Evolutionary conservation across 1,140 invertebrate species (phyloP).

Genomic region (Drosophila arawakana): DNA sequence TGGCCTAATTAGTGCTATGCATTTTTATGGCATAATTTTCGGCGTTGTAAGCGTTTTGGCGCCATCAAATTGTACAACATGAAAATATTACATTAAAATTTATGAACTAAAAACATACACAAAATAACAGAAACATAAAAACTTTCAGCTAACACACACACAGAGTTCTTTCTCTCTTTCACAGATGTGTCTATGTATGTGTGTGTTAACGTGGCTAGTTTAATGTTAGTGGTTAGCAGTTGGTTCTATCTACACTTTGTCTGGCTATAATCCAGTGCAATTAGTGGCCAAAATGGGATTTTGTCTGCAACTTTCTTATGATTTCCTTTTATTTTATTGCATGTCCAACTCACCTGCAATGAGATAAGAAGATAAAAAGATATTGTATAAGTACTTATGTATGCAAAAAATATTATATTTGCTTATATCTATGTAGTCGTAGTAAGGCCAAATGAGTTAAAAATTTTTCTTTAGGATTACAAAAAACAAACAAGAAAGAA

Average conservation of each 20-base stretch:
- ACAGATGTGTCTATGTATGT: too few species aligned
- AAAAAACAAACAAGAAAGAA: too few species aligned
- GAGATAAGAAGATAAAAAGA: constrained; percentile 38
- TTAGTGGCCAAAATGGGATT: constrained; percentile 37
- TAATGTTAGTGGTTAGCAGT: constrained; percentile 6
- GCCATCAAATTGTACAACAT: constrained; percentile 73
- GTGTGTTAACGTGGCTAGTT: background rate
- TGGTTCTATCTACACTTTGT: constrained; percentile 13
- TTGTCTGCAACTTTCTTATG: background rate
- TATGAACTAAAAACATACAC: constrained; percentile 51
- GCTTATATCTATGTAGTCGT: background rate
- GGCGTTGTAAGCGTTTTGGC: constrained; percentile 72
- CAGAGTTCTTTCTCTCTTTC: background rate
- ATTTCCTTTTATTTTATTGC: constrained; percentile 17
- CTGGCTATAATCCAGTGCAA: constrained; percentile 39
- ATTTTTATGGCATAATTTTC: constrained; percentile 81
- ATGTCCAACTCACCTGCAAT: constrained; percentile 44
- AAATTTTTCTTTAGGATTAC: too few species aligned
- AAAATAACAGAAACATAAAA: constrained; percentile 26
- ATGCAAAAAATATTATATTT: constrained; percentile 11
- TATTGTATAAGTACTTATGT: constrained; percentile 13
- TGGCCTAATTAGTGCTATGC: constrained; percentile 80
- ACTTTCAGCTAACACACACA: constrained; percentile 10
- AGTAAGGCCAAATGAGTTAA: background rate
- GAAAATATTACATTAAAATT: constrained; percentile 79